phyloP scores from a whole-genome alignment of 2,888 invertebrate genomes.

The Lysandra bellargus region DNA sequence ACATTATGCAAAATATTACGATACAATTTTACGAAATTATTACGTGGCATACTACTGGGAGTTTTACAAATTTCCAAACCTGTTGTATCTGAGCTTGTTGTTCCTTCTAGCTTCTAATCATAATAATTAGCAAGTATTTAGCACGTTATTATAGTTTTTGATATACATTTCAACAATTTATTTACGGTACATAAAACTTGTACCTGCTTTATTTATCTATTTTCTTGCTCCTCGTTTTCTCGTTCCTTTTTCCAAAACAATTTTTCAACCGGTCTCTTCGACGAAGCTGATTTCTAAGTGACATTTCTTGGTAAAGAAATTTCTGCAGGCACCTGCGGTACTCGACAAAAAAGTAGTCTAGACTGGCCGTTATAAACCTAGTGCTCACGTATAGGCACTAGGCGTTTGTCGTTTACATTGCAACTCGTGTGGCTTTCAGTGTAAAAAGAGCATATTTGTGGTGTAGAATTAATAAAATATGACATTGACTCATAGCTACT shows the following conservation, averaged over 20 bases:
- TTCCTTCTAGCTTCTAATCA: not conserved
- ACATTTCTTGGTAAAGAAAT: conserved; percentile 43
- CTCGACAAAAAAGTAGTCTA: conserved; percentile 67
- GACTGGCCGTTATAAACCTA: conserved; percentile 54
- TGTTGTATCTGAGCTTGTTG: not conserved
- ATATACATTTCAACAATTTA: not conserved
- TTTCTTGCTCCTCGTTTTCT: conserved; percentile 20
- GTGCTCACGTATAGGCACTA: conserved; percentile 47
- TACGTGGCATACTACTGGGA: not conserved
- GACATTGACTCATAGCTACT: not conserved
- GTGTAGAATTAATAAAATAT: conserved; percentile 13
- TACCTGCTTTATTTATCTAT: not conserved
- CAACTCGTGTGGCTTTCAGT: not conserved
- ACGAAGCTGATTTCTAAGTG: conserved; percentile 42
- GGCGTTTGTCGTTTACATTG: conserved; percentile 18
- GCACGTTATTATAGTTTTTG: not conserved
- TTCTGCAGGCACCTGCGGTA: conserved; percentile 57
- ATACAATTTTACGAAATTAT: not conserved
- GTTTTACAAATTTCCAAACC: not conserved
- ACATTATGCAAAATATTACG: not conserved
- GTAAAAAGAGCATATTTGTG: not conserved
- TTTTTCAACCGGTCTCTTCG: conserved; percentile 26
- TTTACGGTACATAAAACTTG: not conserved
- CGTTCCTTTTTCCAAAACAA: conserved; percentile 19
- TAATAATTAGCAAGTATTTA: not conserved